Evolutionary conservation across 2,888 invertebrate genomes (phyloP).

Genomic region (Ptilodon capucinus): DNA sequence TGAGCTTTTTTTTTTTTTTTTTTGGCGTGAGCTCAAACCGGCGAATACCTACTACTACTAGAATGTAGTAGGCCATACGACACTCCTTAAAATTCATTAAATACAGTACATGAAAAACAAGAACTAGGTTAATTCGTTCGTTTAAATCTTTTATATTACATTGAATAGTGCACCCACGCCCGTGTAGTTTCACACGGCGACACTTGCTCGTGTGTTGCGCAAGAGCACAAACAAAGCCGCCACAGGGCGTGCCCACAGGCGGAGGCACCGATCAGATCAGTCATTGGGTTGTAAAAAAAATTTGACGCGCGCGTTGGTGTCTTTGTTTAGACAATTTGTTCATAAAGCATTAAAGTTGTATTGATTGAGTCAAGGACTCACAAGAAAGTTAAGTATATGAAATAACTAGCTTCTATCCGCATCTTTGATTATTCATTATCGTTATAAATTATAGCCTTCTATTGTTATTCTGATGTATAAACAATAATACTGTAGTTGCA

Average conservation of each 20-base stretch:
- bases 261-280: not conserved
- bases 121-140: not conserved
- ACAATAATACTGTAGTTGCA: too few species aligned
- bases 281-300: not conserved
- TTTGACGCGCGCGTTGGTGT: constrained; percentile 9
- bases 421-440: too few species aligned
- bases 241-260: not conserved
- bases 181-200: constrained; percentile 1
- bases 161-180: constrained; percentile 15
- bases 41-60: too few species aligned
- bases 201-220: constrained; percentile 1
- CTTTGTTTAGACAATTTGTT: constrained; percentile 9
- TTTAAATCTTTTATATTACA: not conserved
- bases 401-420: too few species aligned
- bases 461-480: too few species aligned
- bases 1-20: too few species aligned
- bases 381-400: not conserved
- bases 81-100: too few species aligned
- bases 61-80: too few species aligned
- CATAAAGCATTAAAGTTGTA: not conserved
- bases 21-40: too few species aligned
- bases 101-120: not conserved
- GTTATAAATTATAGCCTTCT: too few species aligned
- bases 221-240: constrained; percentile 1
- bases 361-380: not conserved